phyloP scores from a whole-genome alignment of 2,797 vertebrate genomes.

The Nyctalus aviator region DNA sequence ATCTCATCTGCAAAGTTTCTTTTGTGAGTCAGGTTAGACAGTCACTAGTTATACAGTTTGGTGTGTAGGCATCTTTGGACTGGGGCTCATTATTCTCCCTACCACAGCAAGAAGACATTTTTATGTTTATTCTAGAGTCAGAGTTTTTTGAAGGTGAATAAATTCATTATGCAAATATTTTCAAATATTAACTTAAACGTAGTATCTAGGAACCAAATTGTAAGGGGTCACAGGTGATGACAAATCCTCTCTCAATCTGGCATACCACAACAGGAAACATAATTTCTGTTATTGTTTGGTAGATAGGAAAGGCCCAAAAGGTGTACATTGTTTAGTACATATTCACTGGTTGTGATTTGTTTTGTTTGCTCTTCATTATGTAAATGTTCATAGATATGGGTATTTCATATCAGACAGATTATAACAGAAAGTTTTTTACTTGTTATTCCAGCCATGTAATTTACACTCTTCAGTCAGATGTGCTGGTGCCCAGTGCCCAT shows the following conservation, averaged over 20 bases:
- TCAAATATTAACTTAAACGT: not conserved
- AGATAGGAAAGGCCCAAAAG: not conserved
- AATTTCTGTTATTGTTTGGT: not conserved
- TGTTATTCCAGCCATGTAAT: not conserved
- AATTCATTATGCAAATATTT: not conserved
- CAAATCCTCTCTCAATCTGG: not conserved
- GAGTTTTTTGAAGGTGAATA: not conserved
- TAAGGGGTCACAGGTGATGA: not conserved
- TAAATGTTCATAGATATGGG: not conserved
- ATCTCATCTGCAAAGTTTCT: not conserved
- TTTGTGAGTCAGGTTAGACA: not conserved
- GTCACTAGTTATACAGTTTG: not conserved
- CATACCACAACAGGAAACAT: not conserved
- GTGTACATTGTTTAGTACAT: not conserved
- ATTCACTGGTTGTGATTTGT: not conserved
- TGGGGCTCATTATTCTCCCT: not conserved
- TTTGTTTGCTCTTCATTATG: not conserved
- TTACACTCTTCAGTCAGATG: not conserved
- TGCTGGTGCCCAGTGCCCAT: too few species aligned
- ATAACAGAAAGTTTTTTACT: not conserved
- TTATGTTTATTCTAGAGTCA: not conserved
- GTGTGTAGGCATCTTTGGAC: not conserved
- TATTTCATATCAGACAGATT: not conserved
- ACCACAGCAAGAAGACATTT: not conserved
- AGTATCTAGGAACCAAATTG: not conserved